Base-by-base conservation (phyloP, 2,797 vertebrate genomes). In the Takifugu ocellatus region DNA sequence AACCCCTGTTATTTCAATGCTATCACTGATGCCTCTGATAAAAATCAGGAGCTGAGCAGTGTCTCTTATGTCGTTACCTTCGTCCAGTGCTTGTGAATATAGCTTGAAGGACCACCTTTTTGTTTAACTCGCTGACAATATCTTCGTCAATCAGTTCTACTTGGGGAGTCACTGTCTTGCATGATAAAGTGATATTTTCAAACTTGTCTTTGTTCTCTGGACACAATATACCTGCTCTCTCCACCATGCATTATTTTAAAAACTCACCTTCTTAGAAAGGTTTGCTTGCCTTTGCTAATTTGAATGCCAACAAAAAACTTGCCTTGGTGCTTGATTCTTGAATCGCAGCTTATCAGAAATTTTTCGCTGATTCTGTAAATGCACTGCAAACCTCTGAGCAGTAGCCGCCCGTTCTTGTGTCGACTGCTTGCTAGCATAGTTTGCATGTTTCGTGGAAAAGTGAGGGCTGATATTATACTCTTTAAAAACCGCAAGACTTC, bases 151-250 rank as follows among this genome's bases (percentile, higher is more conserved):
- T 27, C 26, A 16, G 16, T 44, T 16, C 16, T 16, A 44, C 16
- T 2, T 15, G 16, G 16, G 4, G 7, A 10, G 36, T 16, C 16
- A 16, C 14, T 44, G 43, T 44, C 43, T 15, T 44, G 43, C 43
- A 21, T 1, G 21, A 21, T 21, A 21, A 21, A 21, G 11, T 44
- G 16, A 44, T 44, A 15, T 44, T 14, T 44, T 44, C 43, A 44
- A 44, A 44, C n/a, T 44, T 44, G 43, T 44, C 16, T 44, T 44
- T 44, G 43, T 15, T 44, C 43, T 44, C 43, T 44, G 43, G 43
- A 44, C 43, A 44, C 14, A 44, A 44, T 14, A 44, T 4, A 44
- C 43, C 14, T 14, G 43, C 16, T 16, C 14, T 16, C 43, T 44
- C 14, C 16, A 16, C 16, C 43, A 44, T 15, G 14, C 16, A 44